Evolutionary conservation across 92 coral and sea anemone genomes (phyloP).

Genomic region (Actinernus sp.): DNA sequence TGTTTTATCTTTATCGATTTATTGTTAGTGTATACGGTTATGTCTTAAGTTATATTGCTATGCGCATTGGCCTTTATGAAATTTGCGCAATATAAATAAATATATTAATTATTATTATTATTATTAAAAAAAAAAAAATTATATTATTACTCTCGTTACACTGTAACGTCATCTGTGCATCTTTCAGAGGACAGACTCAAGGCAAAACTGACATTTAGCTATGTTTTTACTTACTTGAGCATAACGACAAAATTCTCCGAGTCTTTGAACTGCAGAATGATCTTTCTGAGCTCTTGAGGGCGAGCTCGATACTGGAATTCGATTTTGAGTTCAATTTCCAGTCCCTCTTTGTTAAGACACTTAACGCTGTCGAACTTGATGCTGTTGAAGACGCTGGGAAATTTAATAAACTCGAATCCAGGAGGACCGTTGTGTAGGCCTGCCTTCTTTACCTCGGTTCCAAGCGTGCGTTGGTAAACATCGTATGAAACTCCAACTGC

Average conservation of each 20-base stretch:
- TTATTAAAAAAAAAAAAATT: too few relatives aligned
- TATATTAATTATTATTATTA: too few relatives aligned
- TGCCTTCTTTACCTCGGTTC: slow-evolving; percentile 64
- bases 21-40: too few relatives aligned
- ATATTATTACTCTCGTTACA: too few relatives aligned
- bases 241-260: slow-evolving; percentile 68
- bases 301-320: slow-evolving; percentile 89
- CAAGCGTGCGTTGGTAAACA: slow-evolving; percentile 59
- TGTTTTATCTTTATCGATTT: too few relatives aligned
- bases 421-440: slow-evolving; percentile 90
- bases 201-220: neutral
- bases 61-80: too few relatives aligned
- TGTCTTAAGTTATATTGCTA: too few relatives aligned
- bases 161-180: neutral
- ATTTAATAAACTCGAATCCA: slow-evolving; percentile 82
- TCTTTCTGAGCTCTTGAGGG: slow-evolving; percentile 64
- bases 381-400: slow-evolving; percentile 82
- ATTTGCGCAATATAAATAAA: too few relatives aligned
- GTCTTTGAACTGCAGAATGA: slow-evolving; percentile 65
- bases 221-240: slow-evolving; percentile 54
- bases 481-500: slow-evolving; percentile 84
- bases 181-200: too few relatives aligned
- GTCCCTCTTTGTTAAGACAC: slow-evolving; percentile 83
- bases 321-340: slow-evolving; percentile 64
- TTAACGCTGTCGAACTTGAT: slow-evolving; percentile 44